These are phyloP conservation scores for Argyra leucocephala DNA, from an alignment of 2,888 invertebrate species.

Conservation along the genomic window DNA sequence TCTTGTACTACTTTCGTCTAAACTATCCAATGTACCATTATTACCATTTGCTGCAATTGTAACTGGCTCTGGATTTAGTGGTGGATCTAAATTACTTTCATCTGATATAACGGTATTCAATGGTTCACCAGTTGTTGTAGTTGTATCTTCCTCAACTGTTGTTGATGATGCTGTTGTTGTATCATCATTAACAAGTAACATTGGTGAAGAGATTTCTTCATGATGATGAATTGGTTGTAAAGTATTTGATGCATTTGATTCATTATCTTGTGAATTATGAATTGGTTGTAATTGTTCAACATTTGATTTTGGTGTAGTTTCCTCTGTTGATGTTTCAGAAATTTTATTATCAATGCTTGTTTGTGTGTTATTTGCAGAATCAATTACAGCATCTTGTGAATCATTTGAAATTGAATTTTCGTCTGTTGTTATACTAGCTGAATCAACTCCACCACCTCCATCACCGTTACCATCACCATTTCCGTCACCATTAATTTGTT, in stretches of 20 bases:
- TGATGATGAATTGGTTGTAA: background rate
- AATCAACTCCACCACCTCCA: background rate
- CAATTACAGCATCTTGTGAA: slow-evolving; percentile 24
- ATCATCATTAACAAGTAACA: background rate
- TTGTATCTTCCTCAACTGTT: slow-evolving; percentile 28
- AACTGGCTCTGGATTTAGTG: slow-evolving; percentile 39
- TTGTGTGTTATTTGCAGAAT: background rate
- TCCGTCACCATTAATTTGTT: slow-evolving; percentile 5
- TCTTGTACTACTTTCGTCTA: slow-evolving; percentile 63
- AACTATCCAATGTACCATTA: slow-evolving; percentile 37
- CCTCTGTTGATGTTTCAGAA: slow-evolving; percentile 19
- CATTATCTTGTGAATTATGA: background rate
- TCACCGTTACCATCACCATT: background rate
- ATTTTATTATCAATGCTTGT: slow-evolving; percentile 2
- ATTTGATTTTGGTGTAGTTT: slow-evolving; percentile 24
- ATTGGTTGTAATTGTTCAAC: background rate
- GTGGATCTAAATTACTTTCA: slow-evolving; percentile 70
- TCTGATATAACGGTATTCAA: slow-evolving; percentile 47
- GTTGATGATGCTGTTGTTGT: slow-evolving; percentile 22
- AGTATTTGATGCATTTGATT: background rate
- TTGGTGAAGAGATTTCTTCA: background rate
- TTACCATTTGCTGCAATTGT: slow-evolving; percentile 27
- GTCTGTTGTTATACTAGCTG: slow-evolving; percentile 26
- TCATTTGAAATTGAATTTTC: slow-evolving; percentile 41
- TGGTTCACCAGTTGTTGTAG: slow-evolving; percentile 23